Base-by-base conservation (phyloP, 1,140 invertebrate species). In the Oncopeltus fasciatus region DNA sequence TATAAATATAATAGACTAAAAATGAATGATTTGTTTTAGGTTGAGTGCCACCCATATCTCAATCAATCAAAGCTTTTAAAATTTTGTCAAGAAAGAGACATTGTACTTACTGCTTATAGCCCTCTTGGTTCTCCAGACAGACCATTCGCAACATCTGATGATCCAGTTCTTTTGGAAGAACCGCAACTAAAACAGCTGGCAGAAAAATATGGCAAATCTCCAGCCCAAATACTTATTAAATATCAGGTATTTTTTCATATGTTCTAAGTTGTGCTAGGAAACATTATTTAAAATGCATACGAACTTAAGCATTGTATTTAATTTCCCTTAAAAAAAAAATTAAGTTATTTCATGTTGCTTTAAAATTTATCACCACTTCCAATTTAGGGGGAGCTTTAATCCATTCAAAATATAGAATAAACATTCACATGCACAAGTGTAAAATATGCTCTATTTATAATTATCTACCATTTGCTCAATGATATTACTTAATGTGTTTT, bases 161-260 rank as follows among this genome's bases (percentile, higher is more conserved):
- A 85, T 61, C 82, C 81, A 2, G 74, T 73, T 43, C 76, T 84
- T 11, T 70, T 85, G 68, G 76, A 81, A 0, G 83, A 89, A 64
- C 75, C 80, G 1, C 78, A 77, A 60, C 64, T 90, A 14, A 78
- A 80, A 64, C 68, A 71, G 16, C 78, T 90, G 51, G 83, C 83
- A 14, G 72, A 80, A 16, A 85, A 83, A 68, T 80, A 87, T 68
- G 74, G 75, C 1, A 88, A 87, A 68, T 80, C 78, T 29, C 67
- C 81, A 1, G 86, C 85, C 1, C 87, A 90, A 69, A 75, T 90
- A 56, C 76, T 81, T 29, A 72, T 88, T 46, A 75, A 81, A 51
- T 87, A 82, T 70, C 79, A 81, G 69, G 72, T 74, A 61, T n/a
- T 18, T 46, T n/a, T n/a, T n/a, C n/a, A n/a, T n/a, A n/a, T n/a